A percentile compares a stretch with the other conserved stretches of the same genome.
Conservation (phyloP, 2,888 invertebrate genomes). For the Lumbricus terrestris region DNA sequence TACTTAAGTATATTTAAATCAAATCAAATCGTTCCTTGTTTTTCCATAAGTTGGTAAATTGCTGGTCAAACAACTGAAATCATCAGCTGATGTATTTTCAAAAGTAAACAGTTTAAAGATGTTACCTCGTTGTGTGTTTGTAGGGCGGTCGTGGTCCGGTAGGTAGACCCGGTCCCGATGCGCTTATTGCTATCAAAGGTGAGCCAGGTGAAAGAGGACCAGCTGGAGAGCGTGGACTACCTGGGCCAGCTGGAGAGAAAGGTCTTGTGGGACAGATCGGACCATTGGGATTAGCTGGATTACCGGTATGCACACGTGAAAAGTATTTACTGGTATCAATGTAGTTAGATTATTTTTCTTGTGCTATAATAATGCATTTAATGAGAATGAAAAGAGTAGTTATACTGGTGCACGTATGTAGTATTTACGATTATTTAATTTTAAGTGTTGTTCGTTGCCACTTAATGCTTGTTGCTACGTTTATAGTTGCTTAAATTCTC, state of each 20-base stretch:
- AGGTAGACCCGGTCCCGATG: neutral
- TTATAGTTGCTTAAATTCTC: neutral
- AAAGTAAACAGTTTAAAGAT: neutral
- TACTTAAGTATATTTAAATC: neutral
- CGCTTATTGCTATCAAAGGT: neutral
- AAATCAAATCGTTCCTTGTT: neutral
- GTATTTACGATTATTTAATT: no score
- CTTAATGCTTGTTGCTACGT: neutral
- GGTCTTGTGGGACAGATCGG: neutral
- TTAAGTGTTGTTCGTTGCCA: no score
- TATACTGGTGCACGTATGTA: no score
- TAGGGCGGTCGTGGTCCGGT: neutral
- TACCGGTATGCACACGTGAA: no score
- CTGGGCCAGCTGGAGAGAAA: conserved; percentile 6
- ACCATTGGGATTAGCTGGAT: neutral
- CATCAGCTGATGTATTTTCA: neutral
- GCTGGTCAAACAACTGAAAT: neutral
- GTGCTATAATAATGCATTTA: no score
- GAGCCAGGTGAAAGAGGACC: neutral
- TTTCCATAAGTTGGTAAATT: neutral
- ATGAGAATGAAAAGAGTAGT: no score
- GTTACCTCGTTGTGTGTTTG: neutral
- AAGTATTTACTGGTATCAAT: no score
- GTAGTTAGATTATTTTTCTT: neutral
- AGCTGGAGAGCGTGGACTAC: neutral